phyloP scores from a whole-genome alignment of 1,140 invertebrate species.

The Bombus impatiens region DNA sequence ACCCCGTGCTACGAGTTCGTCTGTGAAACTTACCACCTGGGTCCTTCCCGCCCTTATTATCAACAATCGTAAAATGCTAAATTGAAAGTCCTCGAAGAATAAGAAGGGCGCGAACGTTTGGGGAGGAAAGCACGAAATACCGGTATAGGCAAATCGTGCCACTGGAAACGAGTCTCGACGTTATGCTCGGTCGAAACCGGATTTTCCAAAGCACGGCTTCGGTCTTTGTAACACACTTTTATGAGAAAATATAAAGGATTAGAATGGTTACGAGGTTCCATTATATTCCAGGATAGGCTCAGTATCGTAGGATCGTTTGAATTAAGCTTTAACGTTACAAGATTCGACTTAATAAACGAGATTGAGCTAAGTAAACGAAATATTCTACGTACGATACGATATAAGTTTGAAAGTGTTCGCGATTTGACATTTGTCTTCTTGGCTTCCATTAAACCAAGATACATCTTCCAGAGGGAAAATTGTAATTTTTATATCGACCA shows the following conservation, averaged over 20 bases:
- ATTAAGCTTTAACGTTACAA: not conserved
- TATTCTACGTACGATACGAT: too few species aligned
- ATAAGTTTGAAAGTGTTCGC: too few species aligned
- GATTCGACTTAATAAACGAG: too few species aligned
- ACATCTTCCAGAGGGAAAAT: not conserved
- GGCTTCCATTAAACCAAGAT: not conserved
- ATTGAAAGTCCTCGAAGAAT: conserved; percentile 78
- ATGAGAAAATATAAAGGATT: not conserved
- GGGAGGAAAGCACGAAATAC: conserved; percentile 12
- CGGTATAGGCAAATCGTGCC: conserved; percentile 21
- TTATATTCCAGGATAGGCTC: not conserved
- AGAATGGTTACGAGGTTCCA: not conserved
- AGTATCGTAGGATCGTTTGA: not conserved
- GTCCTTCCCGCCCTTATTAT: conserved; percentile 78
- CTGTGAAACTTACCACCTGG: conserved; percentile 78
- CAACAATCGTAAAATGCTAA: conserved; percentile 83
- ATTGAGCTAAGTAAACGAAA: too few species aligned
- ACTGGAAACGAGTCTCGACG: conserved; percentile 24
- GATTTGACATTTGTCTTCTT: not conserved
- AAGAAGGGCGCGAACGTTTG: conserved; percentile 27
- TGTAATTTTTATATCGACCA: conserved; percentile 39
- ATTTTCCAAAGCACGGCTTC: not conserved
- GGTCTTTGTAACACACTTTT: not conserved
- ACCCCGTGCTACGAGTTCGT: conserved; percentile 47
- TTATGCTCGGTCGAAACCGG: not conserved